These are phyloP conservation scores for Lophotriccus pileatus DNA, from an alignment of 2,797 vertebrate genomes.

Conservation along the genomic window DNA sequence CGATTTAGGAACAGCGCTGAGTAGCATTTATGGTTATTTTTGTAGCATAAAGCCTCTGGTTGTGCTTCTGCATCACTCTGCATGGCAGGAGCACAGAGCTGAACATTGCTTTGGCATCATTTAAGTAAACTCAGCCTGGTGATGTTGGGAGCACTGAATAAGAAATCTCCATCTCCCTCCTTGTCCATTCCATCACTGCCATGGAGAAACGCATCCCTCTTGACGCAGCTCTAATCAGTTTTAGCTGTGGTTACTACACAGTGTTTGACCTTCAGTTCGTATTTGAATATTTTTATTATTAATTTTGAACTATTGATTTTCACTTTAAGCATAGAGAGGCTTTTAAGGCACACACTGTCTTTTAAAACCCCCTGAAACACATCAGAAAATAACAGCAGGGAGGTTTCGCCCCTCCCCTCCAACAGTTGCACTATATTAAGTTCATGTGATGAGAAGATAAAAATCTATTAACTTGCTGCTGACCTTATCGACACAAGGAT, in stretches of 20 bases:
- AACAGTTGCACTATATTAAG: constrained; percentile 81
- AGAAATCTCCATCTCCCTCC: constrained; percentile 25
- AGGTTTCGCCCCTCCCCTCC: constrained; percentile 51
- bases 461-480: constrained; percentile 86
- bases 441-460: constrained; percentile 83
- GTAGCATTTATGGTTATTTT: background rate
- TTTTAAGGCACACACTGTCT: constrained; percentile 32
- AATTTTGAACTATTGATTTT: constrained; percentile 10
- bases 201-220: background rate
- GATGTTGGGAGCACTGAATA: constrained; percentile 23
- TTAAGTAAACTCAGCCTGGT: constrained; percentile 26
- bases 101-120: background rate
- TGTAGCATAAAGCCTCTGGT: background rate
- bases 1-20: background rate
- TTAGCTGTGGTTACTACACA: background rate
- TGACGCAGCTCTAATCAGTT: constrained; percentile 15
- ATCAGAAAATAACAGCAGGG: constrained; percentile 50
- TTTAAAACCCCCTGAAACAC: constrained; percentile 41
- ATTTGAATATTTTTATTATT: constrained; percentile 38
- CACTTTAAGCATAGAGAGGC: constrained; percentile 1
- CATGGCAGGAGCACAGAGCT: background rate
- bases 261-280: background rate
- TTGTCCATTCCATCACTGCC: background rate
- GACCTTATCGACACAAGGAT: constrained; percentile 83
- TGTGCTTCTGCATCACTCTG: background rate